A percentile compares a stretch with the other conserved stretches of the same genome.
These are phyloP conservation scores for Corythornis vintsioides DNA, from an alignment of 2,113 vertebrate genomes.

Conservation along the genomic window DNA sequence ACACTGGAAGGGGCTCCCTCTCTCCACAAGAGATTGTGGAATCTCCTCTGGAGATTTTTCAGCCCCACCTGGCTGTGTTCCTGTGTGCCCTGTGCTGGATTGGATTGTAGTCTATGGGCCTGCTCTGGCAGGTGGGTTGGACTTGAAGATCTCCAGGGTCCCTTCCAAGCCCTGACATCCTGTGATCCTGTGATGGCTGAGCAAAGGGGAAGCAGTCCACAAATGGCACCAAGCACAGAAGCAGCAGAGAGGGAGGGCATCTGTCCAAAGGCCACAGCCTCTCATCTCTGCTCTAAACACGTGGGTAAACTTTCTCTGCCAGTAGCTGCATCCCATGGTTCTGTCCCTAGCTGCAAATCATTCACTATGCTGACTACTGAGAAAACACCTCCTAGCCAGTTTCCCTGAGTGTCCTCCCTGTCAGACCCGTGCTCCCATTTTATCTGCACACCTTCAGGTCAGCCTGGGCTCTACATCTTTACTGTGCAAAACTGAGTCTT, in stretches of 20 bases:
- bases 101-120: too few species aligned
- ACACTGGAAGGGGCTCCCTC: too few species aligned
- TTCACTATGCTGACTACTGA: background rate
- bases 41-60: too few species aligned
- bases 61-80: too few species aligned
- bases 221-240: background rate
- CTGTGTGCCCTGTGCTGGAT: too few species aligned
- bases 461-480: background rate
- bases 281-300: background rate
- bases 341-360: background rate
- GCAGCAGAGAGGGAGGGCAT: background rate
- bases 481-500: background rate
- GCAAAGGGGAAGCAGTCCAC: background rate
- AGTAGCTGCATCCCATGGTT: background rate
- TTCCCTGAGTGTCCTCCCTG: accelerated
- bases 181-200: background rate
- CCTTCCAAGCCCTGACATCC: too few species aligned
- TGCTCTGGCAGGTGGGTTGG: too few species aligned
- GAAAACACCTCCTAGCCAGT: background rate
- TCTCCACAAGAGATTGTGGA: too few species aligned
- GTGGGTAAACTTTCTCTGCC: background rate
- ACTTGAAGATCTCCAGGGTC: too few species aligned
- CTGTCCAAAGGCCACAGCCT: background rate
- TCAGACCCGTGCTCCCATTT: accelerated
- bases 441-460: background rate